These are phyloP conservation scores for Parazoanthus swiftii DNA, from an alignment of 92 coral and sea anemone species.

Conservation along the genomic window DNA sequence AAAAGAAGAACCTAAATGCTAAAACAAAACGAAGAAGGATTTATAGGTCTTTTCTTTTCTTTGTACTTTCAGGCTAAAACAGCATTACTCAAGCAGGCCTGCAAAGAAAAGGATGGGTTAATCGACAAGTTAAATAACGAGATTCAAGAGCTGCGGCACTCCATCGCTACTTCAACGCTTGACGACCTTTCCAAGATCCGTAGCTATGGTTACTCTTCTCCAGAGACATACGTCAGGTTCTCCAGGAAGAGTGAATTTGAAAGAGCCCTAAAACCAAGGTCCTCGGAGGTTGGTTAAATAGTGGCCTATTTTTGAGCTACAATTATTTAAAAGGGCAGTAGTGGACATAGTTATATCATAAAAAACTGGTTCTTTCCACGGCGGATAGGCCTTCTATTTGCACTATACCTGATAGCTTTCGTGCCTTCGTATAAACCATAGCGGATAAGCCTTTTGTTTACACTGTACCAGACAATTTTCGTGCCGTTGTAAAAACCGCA, in stretches of 20 bases:
- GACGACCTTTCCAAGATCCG: conserved; percentile 91
- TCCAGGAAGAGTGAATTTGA: conserved; percentile 60
- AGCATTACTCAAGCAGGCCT: conserved; percentile 83
- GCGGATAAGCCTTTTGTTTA: no score
- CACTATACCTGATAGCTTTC: no score
- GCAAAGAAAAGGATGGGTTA: conserved; percentile 94
- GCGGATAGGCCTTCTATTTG: no score
- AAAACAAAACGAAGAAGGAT: no score
- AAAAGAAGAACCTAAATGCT: no score
- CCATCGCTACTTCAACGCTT: conserved; percentile 90
- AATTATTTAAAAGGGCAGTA: background rate
- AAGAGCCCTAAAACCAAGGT: conserved; percentile 17
- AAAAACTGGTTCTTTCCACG: background rate
- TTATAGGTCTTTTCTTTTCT: background rate
- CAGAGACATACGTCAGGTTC: conserved; percentile 74
- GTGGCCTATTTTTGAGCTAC: background rate
- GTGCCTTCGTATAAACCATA: no score
- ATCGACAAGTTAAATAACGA: conserved; percentile 82
- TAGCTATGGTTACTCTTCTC: conserved; percentile 74
- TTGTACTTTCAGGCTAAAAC: conserved; percentile 75
- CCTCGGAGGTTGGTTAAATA: conserved; percentile 18
- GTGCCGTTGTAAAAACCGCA: no score
- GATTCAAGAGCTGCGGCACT: conserved; percentile 86
- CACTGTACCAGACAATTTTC: no score
- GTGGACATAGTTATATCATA: background rate